Evolutionary conservation across 2,888 invertebrate genomes (phyloP), one percentile per base, ranked within the genome.

Genomic region (Metopia argyrocephala): DNA sequence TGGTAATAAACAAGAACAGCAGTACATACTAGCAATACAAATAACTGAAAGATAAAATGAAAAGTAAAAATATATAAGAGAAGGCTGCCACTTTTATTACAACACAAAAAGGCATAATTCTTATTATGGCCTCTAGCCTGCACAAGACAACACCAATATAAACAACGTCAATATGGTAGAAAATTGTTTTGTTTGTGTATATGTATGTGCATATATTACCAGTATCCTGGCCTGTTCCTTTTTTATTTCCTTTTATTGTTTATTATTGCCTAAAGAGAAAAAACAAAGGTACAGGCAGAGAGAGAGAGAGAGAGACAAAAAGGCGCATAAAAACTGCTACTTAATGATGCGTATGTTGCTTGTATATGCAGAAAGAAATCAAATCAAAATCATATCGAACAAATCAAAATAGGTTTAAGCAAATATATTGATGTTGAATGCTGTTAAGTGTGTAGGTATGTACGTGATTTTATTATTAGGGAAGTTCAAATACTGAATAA

Each of bases 281-380:
- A 28, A 31, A 31, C 9, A n/a, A n/a, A n/a, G n/a, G n/a, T n/a
- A n/a, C n/a, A 2, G 9, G 15, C 4, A 15, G 15, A 12, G 15
- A 38, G 38, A 38, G 38, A 12, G 38, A 31, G 18, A 46, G 46
- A 27, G 27, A 54, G 15, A 45, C 45, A 12, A 2, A 38, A 28
- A n/a, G 38, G 46, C 31, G 20, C 5, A 38, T 20, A 31, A 56
- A 56, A 54, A 57, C 9, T 73, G 38, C 20, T 62, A 78, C 66
- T 66, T 70, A 81, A 75, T 74, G 78, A 81, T 50, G 78, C 74
- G 74, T 78, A 56, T 57, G 20, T 46, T 59, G 23, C 20, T 52
- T n/a, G 38, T 74, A 25, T 28, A 38, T 65, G 46, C 38, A 61
- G 48, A 73, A 45, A 57, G 54, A 61, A 73, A 81, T 66, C 66